Evolutionary conservation across 2,888 invertebrate species (phyloP), one percentile per base, ranked within the genome.

Genomic region (Altica lythri): DNA sequence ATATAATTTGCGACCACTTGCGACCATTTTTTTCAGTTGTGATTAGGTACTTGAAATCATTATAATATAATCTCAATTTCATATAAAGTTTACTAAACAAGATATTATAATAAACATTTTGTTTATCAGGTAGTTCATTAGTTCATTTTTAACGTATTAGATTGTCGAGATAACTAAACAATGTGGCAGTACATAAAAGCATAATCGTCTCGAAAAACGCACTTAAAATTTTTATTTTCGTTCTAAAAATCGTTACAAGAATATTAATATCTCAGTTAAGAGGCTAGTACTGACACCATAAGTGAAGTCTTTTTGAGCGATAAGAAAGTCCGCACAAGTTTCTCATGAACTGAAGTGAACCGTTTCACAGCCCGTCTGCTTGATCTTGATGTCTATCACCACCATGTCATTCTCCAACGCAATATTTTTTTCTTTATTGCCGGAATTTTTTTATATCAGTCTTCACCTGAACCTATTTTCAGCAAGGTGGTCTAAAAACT

Each of bases 261-360:
- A 72, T 72, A 68, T 68, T 72, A 72, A 72, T 71, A 69, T 67
- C 49, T 35, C 25, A 46, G 50, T 55, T 40, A 45, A 50, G 45
- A 50, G 68, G 66, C 64, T 67, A 67, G 70, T 71, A 65, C 64
- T 65, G 68, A 67, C 66, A 66, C 63, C 64, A 65, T 61, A 64
- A 62, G 66, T 62, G 71, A 72, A 71, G 65, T 68, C 38, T 68
- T 45, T 30, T 67, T 68, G 65, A 59, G 55, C 62, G 72, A 72
- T 72, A 71, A 63, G 59, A 70, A 63, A 64, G 62, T 66, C 63
- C 64, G 66, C 69, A 66, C 68, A 68, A 64, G 64, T 64, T 70
- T 71, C 69, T 69, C 72, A 70, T 69, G 70, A 66, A 68, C 66
- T 62, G 67, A 68, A 66, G 68, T 68, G 65, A 64, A 66, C 65